Evolutionary conservation across 2,113 vertebrate species (phyloP).

Genomic region (Stegastes partitus): DNA sequence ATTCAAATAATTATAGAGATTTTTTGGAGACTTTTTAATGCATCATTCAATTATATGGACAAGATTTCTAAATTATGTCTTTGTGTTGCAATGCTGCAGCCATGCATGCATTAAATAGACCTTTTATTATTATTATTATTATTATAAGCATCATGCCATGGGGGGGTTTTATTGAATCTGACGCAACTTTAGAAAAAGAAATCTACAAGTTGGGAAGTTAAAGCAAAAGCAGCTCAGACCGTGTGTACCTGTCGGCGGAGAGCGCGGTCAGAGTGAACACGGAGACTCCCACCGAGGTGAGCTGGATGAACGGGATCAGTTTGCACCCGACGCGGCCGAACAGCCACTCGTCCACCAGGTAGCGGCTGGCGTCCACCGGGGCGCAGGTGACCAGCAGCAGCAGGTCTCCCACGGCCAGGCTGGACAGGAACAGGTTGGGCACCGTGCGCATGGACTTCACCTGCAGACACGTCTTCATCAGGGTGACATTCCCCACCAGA

Average conservation of each 20-base stretch:
- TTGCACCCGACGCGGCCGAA: constrained; percentile 96
- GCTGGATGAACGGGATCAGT: constrained; percentile 96
- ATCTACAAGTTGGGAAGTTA: background rate
- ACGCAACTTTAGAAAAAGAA: background rate
- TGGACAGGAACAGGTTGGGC: constrained; percentile 95
- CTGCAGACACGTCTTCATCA: constrained; percentile 92
- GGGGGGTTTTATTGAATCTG: background rate
- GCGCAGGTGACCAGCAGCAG: constrained; percentile 94
- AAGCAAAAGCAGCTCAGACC: background rate
- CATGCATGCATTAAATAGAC: too few species aligned
- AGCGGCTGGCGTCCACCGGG: constrained; percentile 95
- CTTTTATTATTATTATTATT: too few species aligned
- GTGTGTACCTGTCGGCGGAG: constrained; percentile 93
- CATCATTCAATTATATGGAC: too few species aligned
- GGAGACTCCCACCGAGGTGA: constrained; percentile 96
- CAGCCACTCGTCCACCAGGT: constrained; percentile 92
- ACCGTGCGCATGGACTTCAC: constrained; percentile 93
- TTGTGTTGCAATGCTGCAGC: too few species aligned
- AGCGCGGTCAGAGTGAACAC: constrained; percentile 97
- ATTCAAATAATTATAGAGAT: too few species aligned
- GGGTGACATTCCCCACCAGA: constrained; percentile 92
- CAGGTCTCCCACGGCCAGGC: constrained; percentile 94
- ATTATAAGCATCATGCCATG: background rate
- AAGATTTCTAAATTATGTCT: too few species aligned
- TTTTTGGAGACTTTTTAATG: too few species aligned